Evolutionary conservation across 2,888 invertebrate genomes (phyloP), one percentile per base, ranked within the genome.

Genomic region (Tetanocera ferruginea): DNA sequence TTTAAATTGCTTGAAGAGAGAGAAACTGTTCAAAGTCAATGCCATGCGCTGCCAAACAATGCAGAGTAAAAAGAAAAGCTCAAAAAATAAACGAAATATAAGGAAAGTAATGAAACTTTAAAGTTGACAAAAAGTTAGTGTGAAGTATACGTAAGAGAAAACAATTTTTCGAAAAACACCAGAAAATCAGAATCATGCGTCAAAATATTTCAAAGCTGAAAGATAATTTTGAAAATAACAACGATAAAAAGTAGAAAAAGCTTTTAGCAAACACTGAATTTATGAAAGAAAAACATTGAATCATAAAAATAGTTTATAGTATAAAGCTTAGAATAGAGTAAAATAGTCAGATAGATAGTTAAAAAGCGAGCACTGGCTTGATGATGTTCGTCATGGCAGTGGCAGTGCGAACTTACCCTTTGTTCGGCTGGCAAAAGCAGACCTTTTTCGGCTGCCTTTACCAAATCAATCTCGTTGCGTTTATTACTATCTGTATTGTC

Each of bases 381-480:
- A 76, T 71, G 80, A 80, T 52, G 60, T 64, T 75, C 19, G 37
- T 23, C 49, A 25, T 60, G 37, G 60, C 49, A 17, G 43, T 70
- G 69, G 67, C 62, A 49, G 80, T 70, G 51, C 71, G 34, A 83
- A 94, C 96, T 97, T 93, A 97, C 97, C 96, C 97, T 93, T 89
- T 96, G 95, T 93, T 96, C 96, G 89, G 97, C 96, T 90, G 96
- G 94, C 91, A 97, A 93, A 87, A 97, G 93, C 91, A 95, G 94
- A 87, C 97, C 96, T 91, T 94, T 94, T 90, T 96, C 95, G 89
- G 94, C 92, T 88, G 97, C 97, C 91, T 96, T 96, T 87, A 94
- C 91, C 89, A 97, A 93, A 92, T 96, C 96, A 79, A 92, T 90
- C 80, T 83, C 86, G 76, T 85, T 87, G 80, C 87, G 88, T 72